phyloP scores from a whole-genome alignment of 35 echinoderm and acorn worm species.

The Stichopus chloronotus region DNA sequence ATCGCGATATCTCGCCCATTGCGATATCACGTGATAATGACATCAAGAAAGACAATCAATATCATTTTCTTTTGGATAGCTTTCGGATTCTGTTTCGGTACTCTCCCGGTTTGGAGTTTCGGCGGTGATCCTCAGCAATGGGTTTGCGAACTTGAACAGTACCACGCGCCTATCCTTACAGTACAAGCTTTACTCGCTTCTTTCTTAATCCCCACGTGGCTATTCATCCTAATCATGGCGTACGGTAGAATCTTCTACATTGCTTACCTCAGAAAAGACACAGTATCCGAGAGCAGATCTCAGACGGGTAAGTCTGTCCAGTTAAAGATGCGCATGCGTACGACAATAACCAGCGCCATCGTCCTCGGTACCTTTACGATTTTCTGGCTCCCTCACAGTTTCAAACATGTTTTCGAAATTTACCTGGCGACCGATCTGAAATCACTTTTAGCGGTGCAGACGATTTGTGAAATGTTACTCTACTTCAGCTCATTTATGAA shows the following conservation, averaged over 20 bases:
- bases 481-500: conserved; percentile 27
- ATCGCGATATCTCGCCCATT: conserved; percentile 34
- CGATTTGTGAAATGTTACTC: not conserved
- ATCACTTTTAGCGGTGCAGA: not conserved
- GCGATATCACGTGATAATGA: conserved; percentile 18
- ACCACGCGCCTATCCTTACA: not conserved
- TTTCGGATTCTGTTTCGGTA: not conserved
- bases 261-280: not conserved
- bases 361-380: not conserved
- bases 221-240: not conserved
- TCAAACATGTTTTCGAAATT: conserved; percentile 30
- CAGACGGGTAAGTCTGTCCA: not conserved
- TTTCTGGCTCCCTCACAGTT: conserved; percentile 21
- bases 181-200: not conserved
- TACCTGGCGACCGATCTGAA: conserved; percentile 8
- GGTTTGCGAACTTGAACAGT: conserved; percentile 20
- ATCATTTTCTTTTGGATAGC: not conserved
- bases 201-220: not conserved
- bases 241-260: conserved; percentile 31
- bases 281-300: not conserved
- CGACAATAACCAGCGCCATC: not conserved
- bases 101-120: not conserved
- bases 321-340: not conserved
- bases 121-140: conserved; percentile 26
- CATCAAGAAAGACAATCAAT: not conserved